Percentiles rank a stretch among this genome's conserved stretches.
These are phyloP conservation scores for Ypsolopha scabrella DNA, from an alignment of 2,888 invertebrate genomes.

Conservation along the genomic window DNA sequence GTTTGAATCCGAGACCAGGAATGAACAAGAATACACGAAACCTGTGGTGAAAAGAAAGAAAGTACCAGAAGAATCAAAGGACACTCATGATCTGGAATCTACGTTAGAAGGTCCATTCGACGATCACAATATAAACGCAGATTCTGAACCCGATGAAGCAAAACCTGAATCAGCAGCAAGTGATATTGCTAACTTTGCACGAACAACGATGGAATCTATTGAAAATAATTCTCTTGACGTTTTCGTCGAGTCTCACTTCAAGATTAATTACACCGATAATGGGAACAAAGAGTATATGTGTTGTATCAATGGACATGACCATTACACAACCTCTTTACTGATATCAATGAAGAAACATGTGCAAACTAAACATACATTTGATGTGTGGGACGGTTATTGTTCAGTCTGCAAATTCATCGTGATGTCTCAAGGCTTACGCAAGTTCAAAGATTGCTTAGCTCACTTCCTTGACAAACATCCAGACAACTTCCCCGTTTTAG, in stretches of 20 bases:
- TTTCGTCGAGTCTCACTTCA: constrained; percentile 41
- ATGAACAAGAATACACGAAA: constrained; percentile 13
- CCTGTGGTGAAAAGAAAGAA: constrained; percentile 8
- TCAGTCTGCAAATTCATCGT: constrained; percentile 57
- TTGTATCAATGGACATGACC: constrained; percentile 46
- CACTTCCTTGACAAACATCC: constrained; percentile 55
- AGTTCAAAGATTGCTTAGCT: constrained; percentile 46
- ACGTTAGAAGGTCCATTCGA: not conserved
- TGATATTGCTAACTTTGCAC: not conserved
- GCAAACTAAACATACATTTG: constrained; percentile 40
- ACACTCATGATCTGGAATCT: no score
- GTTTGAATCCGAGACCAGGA: constrained; percentile 32
- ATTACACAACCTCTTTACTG: constrained; percentile 46
- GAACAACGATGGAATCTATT: not conserved
- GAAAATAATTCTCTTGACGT: constrained; percentile 13
- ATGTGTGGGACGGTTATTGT: constrained; percentile 71
- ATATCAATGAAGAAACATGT: constrained; percentile 60
- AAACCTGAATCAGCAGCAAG: not conserved
- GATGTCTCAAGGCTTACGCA: constrained; percentile 39
- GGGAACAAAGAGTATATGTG: constrained; percentile 51
- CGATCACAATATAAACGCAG: not conserved
- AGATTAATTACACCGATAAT: constrained; percentile 27
- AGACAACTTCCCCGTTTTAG: constrained; percentile 43
- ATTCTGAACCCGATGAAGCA: no score
- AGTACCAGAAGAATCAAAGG: constrained; percentile 5